Evolutionary conservation across 1,140 invertebrate genomes (phyloP).

Genomic region (Pogonus chalceus): DNA sequence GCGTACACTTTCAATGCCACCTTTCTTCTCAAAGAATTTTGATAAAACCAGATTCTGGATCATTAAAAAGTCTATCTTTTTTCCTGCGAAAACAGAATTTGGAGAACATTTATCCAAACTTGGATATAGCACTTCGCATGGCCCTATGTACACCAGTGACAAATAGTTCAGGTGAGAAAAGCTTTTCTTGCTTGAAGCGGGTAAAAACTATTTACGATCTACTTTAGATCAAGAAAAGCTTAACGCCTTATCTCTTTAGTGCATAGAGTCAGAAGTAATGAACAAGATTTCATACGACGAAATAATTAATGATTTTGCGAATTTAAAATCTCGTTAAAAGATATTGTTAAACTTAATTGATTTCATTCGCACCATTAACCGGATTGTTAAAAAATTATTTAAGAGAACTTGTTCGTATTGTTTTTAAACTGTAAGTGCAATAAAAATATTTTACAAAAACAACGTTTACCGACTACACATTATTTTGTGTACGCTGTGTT

Average conservation of each 20-base stretch:
- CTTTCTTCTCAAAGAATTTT: constrained; percentile 15
- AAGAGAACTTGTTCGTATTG: too few relatives aligned
- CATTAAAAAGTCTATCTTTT: constrained; percentile 16
- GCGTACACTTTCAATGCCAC: constrained; percentile 15
- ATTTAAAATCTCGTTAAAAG: constrained; percentile 11
- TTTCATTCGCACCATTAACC: too few relatives aligned
- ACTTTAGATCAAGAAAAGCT: constrained; percentile 19
- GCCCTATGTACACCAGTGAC: constrained; percentile 18
- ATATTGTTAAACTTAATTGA: constrained; percentile 10
- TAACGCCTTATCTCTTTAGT: constrained; percentile 15
- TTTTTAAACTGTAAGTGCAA: too few relatives aligned
- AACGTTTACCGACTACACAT: too few relatives aligned
- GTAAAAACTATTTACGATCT: constrained; percentile 18
- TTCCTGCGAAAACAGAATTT: constrained; percentile 15
- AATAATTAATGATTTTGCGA: constrained; percentile 21
- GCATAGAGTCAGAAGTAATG: constrained; percentile 19
- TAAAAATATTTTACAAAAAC: too few relatives aligned
- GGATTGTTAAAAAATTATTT: too few relatives aligned
- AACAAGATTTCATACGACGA: constrained; percentile 15
- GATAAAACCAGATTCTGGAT: constrained; percentile 16
- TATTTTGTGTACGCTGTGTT: too few relatives aligned
- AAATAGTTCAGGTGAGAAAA: constrained; percentile 20
- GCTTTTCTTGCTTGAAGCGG: constrained; percentile 20
- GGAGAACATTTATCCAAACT: too few relatives aligned
- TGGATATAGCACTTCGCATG: constrained; percentile 12